Evolutionary conservation across 1,140 invertebrate species (phyloP).

Genomic region (Tetragnatha versicolor): DNA sequence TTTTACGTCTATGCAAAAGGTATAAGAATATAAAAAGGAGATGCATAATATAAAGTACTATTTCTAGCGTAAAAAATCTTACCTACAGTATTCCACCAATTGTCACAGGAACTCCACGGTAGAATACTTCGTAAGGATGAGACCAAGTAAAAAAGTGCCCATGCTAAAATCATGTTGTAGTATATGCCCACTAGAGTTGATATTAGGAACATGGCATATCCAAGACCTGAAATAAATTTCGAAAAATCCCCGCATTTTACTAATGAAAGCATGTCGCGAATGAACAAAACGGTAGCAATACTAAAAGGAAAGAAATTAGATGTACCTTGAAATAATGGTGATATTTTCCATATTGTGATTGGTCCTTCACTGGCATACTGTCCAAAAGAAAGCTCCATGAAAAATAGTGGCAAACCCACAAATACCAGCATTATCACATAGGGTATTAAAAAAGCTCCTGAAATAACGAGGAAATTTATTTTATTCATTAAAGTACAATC

Average conservation of each 20-base stretch:
- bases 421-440: conserved; percentile 92
- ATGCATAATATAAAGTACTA: too few species aligned
- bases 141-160: conserved; percentile 68
- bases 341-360: conserved; percentile 69
- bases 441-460: conserved; percentile 96
- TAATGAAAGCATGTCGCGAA: too few species aligned
- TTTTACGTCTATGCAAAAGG: too few species aligned
- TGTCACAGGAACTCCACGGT: conserved; percentile 66
- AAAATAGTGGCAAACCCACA: conserved; percentile 91
- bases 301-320: neutral
- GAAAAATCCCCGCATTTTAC: too few species aligned
- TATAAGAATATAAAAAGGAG: too few species aligned
- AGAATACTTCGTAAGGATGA: conserved; percentile 63
- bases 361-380: conserved; percentile 69
- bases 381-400: conserved; percentile 73
- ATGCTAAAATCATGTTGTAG: conserved; percentile 71
- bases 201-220: conserved; percentile 62
- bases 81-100: conserved; percentile 66
- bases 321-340: conserved; percentile 70
- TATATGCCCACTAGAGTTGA: conserved; percentile 67
- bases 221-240: conserved; percentile 58
- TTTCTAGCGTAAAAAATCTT: neutral
- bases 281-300: too few species aligned
- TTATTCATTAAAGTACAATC: too few species aligned
- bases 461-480: conserved; percentile 57